phyloP scores from a whole-genome alignment of 2,797 vertebrate species.

The Spheniscus humboldti region DNA sequence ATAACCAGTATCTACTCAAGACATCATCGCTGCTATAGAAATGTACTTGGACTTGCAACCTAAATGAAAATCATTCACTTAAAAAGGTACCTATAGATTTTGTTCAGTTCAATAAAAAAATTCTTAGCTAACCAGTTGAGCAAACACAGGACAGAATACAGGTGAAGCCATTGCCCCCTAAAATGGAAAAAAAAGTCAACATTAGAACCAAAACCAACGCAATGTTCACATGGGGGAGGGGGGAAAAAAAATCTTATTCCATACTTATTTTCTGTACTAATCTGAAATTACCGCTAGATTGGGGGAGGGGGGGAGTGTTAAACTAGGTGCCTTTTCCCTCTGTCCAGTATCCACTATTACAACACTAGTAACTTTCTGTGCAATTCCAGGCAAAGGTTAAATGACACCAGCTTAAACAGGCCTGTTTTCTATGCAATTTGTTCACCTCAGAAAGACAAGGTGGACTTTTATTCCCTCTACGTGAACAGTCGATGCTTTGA shows the following conservation, averaged over 20 bases:
- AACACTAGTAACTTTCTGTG: background rate
- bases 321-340: background rate
- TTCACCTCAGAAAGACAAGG: background rate
- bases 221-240: background rate
- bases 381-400: background rate
- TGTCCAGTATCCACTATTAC: background rate
- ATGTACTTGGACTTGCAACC: background rate
- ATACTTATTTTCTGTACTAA: background rate
- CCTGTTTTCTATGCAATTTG: background rate
- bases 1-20: background rate
- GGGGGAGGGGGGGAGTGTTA: background rate
- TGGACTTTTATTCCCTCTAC: background rate
- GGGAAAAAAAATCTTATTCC: background rate
- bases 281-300: background rate
- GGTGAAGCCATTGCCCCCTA: background rate
- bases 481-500: accelerated
- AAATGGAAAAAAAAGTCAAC: background rate
- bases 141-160: background rate
- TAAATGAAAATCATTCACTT: background rate
- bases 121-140: background rate
- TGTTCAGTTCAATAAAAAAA: background rate
- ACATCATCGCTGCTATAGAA: background rate
- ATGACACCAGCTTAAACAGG: background rate
- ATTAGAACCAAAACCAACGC: background rate
- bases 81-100: background rate